Percentiles rank a stretch among this genome's conserved stretches.
Conservation (phyloP, 64 coral and sea anemone genomes). For the Cladopsammia gracilis region DNA sequence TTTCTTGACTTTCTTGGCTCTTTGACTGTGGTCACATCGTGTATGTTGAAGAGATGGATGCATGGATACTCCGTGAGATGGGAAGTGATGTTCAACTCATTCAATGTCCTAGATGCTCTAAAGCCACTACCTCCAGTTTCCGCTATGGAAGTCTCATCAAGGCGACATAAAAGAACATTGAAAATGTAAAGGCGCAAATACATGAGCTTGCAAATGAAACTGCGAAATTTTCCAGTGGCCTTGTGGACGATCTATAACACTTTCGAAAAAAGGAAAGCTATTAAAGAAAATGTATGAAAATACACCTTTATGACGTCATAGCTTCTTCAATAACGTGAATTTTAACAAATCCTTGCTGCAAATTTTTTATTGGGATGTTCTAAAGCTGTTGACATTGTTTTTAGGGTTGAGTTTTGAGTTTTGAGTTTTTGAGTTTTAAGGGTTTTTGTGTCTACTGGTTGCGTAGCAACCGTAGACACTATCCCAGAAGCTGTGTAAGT, state of each 20-base stretch:
- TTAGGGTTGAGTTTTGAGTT: too few relatives aligned
- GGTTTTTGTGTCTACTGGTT: too few relatives aligned
- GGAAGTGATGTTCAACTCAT: slow-evolving; percentile 22
- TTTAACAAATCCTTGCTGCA: too few relatives aligned
- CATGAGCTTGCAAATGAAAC: background rate
- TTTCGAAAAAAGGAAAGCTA: too few relatives aligned
- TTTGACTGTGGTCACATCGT: slow-evolving; percentile 50
- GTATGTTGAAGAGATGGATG: slow-evolving; percentile 49
- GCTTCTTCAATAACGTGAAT: too few relatives aligned
- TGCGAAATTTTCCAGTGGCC: background rate
- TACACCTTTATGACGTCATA: too few relatives aligned
- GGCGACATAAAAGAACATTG: background rate
- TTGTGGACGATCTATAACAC: background rate
- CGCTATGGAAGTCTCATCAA: slow-evolving; percentile 58
- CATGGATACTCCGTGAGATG: background rate
- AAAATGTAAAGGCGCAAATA: background rate
- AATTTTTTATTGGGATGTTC: too few relatives aligned
- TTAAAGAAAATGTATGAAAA: too few relatives aligned
- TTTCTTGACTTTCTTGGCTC: slow-evolving; percentile 36
- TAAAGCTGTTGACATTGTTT: too few relatives aligned
- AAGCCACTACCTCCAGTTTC: slow-evolving; percentile 26
- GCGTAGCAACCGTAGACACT: too few relatives aligned
- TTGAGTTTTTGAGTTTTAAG: too few relatives aligned
- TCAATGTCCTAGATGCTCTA: slow-evolving; percentile 44
- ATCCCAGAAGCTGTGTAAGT: too few relatives aligned